Conservation (phyloP, 2,113 vertebrate species). For the Corythaixoides concolor region DNA sequence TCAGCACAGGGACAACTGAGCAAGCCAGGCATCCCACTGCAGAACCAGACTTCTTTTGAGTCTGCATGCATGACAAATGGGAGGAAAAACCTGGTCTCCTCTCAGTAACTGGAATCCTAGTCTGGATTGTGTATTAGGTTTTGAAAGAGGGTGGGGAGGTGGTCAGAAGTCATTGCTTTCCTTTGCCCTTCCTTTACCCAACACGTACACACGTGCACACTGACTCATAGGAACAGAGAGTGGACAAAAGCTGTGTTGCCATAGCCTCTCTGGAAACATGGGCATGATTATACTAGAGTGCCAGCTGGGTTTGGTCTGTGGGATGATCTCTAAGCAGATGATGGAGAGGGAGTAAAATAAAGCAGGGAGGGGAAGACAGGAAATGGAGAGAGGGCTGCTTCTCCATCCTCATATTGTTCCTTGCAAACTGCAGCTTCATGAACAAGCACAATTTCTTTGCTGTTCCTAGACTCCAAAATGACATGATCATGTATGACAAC, state of each 20-base stretch:
- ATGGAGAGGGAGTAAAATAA: neutral
- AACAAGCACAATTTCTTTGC: neutral
- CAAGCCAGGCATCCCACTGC: neutral
- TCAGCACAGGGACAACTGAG: neutral
- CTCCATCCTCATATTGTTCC: neutral
- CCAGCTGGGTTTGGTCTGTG: neutral
- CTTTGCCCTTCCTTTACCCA: neutral
- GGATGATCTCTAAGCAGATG: neutral
- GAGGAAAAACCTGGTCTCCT: neutral
- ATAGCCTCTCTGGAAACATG: neutral
- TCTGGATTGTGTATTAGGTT: neutral
- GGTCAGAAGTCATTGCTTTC: neutral
- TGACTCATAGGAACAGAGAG: neutral
- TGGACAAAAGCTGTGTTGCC: neutral
- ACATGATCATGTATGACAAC: neutral
- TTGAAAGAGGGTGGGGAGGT: neutral
- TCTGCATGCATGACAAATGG: neutral
- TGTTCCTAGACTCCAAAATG: neutral
- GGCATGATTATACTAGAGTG: neutral
- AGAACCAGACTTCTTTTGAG: neutral
- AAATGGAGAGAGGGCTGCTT: neutral
- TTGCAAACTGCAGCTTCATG: neutral
- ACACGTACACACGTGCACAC: no score
- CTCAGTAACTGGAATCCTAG: neutral
- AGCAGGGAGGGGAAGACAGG: neutral